Evolutionary conservation across 2,888 invertebrate genomes (phyloP).

Genomic region (Heliconius ismenius): DNA sequence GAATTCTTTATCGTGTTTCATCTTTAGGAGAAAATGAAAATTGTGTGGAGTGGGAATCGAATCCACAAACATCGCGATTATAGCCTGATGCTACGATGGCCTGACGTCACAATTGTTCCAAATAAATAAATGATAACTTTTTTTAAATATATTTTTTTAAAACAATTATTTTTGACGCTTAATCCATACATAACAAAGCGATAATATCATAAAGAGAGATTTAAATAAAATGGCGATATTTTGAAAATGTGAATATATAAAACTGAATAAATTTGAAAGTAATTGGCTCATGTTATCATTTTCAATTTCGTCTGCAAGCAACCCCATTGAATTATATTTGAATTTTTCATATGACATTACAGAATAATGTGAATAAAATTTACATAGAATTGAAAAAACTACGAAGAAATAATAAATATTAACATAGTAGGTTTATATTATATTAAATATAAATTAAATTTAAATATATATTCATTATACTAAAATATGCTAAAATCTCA

Average conservation of each 20-base stretch:
- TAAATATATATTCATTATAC: neutral
- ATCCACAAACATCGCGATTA: no score
- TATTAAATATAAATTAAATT: neutral
- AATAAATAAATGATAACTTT: no score
- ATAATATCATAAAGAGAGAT: no score
- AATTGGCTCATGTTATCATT: conserved; percentile 13
- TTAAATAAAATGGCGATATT: neutral
- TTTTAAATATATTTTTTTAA: no score
- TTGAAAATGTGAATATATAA: conserved; percentile 12
- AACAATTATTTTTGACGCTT: no score
- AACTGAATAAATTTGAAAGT: conserved; percentile 5
- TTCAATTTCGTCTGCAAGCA: conserved; percentile 11
- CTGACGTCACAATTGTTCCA: no score
- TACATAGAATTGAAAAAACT: neutral
- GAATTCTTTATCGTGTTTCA: no score
- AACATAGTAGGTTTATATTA: neutral
- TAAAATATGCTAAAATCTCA: conserved; percentile 22
- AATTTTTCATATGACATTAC: conserved; percentile 10
- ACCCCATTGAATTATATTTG: conserved; percentile 11
- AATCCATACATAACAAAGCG: no score
- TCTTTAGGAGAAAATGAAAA: no score
- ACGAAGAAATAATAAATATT: neutral
- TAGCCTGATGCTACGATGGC: no score
- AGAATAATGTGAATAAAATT: conserved; percentile 11
- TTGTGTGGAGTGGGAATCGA: no score